Conservation (phyloP, 2,888 invertebrate genomes). For the Synergus itoensis region DNA sequence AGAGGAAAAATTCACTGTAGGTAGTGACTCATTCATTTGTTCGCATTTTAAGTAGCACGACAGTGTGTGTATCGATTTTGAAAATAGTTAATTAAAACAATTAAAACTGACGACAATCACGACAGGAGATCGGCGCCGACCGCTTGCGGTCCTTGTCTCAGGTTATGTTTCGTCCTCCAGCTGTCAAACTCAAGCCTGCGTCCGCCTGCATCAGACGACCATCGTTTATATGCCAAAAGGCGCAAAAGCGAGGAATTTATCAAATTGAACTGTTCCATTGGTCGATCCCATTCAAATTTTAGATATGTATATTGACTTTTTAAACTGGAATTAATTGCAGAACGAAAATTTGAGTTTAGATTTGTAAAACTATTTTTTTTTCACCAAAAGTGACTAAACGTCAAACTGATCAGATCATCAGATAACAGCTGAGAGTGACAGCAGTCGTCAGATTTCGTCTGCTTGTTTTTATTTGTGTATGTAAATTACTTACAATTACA, state of each 20-base stretch:
- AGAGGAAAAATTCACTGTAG: background rate
- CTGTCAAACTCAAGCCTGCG: slow-evolving; percentile 1
- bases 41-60: background rate
- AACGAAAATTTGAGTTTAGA: background rate
- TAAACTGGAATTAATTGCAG: background rate
- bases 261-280: background rate
- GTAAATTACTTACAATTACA: too few species aligned
- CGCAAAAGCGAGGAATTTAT: background rate
- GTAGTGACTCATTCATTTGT: slow-evolving; percentile 18
- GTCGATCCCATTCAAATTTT: background rate
- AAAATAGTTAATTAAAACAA: slow-evolving; percentile 54
- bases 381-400: background rate
- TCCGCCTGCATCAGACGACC: background rate
- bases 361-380: background rate
- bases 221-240: background rate
- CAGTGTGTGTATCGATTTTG: slow-evolving; percentile 47
- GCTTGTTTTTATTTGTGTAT: too few species aligned
- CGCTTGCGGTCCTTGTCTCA: slow-evolving; percentile 5
- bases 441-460: too few species aligned
- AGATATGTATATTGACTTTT: too few species aligned
- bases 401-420: background rate
- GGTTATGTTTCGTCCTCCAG: slow-evolving; percentile 25
- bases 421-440: background rate
- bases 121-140: slow-evolving; percentile 54
- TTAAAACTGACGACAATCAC: slow-evolving; percentile 55